Conservation (phyloP, 2,888 invertebrate genomes). For the Polia nebulosa region DNA sequence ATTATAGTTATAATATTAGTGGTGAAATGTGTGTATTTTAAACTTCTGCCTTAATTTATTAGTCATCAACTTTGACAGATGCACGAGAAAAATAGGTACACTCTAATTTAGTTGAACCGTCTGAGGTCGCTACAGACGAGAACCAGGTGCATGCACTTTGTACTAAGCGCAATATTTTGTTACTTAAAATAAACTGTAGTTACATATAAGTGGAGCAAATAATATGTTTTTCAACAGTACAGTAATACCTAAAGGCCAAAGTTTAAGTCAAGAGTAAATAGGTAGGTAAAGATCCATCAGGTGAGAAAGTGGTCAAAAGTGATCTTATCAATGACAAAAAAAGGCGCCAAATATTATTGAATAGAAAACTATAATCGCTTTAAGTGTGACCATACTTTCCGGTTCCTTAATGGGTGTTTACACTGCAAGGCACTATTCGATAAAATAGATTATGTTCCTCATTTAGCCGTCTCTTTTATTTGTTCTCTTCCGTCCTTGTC, state of each 20-base stretch:
- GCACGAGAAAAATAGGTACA: too few species aligned
- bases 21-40: not conserved
- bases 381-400: slow-evolving; percentile 27
- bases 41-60: too few species aligned
- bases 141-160: slow-evolving; percentile 15
- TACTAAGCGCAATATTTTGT: not conserved
- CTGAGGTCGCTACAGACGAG: not conserved
- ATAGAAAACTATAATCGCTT: slow-evolving; percentile 29
- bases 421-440: slow-evolving; percentile 76
- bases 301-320: too few species aligned
- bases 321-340: too few species aligned
- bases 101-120: not conserved
- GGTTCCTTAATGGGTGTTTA: slow-evolving; percentile 78
- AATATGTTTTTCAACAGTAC: too few species aligned
- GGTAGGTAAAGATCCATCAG: too few species aligned
- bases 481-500: slow-evolving; percentile 21
- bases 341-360: too few species aligned
- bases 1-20: too few species aligned
- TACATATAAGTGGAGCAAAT: too few species aligned
- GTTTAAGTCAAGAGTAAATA: too few species aligned
- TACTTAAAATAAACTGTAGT: not conserved
- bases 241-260: too few species aligned
- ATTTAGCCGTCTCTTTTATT: slow-evolving; percentile 58
- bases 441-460: slow-evolving; percentile 75
- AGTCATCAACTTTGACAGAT: too few species aligned